Evolutionary conservation across 92 coral and sea anemone species (phyloP).

Genomic region (Palythoa grandiflora): DNA sequence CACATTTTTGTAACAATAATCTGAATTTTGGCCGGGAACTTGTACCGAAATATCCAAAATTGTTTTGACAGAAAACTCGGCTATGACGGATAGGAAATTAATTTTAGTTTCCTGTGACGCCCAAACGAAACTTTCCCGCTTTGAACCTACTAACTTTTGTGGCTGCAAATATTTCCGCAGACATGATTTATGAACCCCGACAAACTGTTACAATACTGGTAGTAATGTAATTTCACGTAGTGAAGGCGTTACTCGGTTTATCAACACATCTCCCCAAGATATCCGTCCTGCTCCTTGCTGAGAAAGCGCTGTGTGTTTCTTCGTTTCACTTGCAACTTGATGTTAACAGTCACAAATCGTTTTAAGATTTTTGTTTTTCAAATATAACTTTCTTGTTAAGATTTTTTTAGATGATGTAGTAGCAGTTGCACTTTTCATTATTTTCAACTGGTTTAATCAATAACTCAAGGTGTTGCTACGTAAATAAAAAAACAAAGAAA

Average conservation of each 20-base stretch:
- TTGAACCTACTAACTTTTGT: background rate
- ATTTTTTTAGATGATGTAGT: no score
- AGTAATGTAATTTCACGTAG: background rate
- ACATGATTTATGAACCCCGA: constrained; percentile 29
- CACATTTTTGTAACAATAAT: constrained; percentile 17
- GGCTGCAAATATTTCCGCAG: constrained; percentile 43
- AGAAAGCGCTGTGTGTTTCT: background rate
- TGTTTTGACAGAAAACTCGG: constrained; percentile 39
- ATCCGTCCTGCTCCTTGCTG: constrained; percentile 28
- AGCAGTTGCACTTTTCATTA: no score
- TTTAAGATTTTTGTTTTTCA: background rate
- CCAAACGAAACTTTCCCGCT: constrained; percentile 24
- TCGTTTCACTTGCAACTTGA: background rate
- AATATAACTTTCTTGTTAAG: no score
- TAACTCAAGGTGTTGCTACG: background rate
- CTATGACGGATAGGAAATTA: constrained; percentile 53
- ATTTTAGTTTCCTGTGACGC: constrained; percentile 54
- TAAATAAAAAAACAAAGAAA: background rate
- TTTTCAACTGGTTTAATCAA: background rate
- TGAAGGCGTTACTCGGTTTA: constrained; percentile 7
- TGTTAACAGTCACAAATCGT: background rate
- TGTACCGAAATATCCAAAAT: constrained; percentile 19
- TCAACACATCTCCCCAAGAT: constrained; percentile 7
- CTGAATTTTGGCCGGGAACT: background rate
- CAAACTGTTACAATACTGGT: background rate